Conservation (phyloP, 2,113 vertebrate species). For the Oryzias woworae region DNA sequence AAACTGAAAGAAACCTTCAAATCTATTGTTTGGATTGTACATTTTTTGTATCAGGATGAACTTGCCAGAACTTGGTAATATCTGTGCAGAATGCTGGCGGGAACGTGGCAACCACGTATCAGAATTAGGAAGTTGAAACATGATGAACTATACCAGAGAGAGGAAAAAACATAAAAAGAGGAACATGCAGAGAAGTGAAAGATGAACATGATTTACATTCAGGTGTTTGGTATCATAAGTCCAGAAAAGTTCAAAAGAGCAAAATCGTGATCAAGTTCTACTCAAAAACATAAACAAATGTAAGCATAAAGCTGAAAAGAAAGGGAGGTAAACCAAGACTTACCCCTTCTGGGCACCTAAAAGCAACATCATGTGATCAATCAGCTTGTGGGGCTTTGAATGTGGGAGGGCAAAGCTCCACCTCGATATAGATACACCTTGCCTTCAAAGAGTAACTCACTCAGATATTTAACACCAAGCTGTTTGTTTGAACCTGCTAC, state of each 20-base stretch:
- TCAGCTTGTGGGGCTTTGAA: slow-evolving; percentile 42
- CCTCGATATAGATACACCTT: slow-evolving; percentile 22
- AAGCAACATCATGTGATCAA: slow-evolving; percentile 64
- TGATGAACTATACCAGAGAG: slow-evolving; percentile 32
- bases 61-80: not conserved
- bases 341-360: slow-evolving; percentile 58
- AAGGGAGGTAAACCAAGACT: slow-evolving; percentile 42
- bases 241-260: too few species aligned
- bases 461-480: slow-evolving; percentile 28
- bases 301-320: not conserved
- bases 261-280: not conserved
- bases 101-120: slow-evolving; percentile 6
- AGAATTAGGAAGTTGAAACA: not conserved
- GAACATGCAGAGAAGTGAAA: slow-evolving; percentile 1
- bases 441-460: slow-evolving; percentile 23
- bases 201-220: slow-evolving; percentile 22
- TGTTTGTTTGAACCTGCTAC: slow-evolving; percentile 27
- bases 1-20: slow-evolving; percentile 1
- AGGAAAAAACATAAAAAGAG: slow-evolving; percentile 8
- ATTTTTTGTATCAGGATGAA: too few species aligned
- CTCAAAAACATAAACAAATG: not conserved
- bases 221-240: not conserved
- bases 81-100: not conserved
- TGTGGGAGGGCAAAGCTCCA: slow-evolving; percentile 25
- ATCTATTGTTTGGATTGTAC: too few species aligned